phyloP scores from a whole-genome alignment of 2,888 invertebrate genomes.

The Noctua fimbriata region DNA sequence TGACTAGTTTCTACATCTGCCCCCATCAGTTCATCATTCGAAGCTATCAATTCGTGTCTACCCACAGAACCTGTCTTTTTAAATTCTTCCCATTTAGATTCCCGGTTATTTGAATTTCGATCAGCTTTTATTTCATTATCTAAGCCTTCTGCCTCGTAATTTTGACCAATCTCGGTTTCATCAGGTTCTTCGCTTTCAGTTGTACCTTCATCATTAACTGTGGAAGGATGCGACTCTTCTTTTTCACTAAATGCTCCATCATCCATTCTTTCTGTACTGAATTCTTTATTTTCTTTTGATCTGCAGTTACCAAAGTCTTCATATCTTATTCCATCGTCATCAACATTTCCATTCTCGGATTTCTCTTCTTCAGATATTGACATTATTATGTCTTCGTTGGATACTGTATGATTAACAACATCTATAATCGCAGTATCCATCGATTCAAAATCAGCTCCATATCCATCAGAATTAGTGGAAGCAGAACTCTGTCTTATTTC shows the following conservation, averaged over 20 bases:
- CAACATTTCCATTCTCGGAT: background rate
- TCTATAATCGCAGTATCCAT: constrained; percentile 24
- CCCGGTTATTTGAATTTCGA: background rate
- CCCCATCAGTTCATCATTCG: constrained; percentile 12
- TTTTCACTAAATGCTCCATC: background rate
- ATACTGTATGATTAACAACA: constrained; percentile 21
- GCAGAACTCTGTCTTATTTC: background rate
- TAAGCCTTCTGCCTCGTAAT: background rate
- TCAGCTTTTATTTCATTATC: background rate
- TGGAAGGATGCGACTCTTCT: background rate
- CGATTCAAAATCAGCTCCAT: constrained; percentile 50
- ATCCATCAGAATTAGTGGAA: constrained; percentile 34
- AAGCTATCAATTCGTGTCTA: background rate
- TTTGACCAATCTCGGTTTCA: background rate
- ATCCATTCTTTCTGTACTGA: background rate
- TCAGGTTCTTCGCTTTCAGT: background rate
- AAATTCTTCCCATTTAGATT: background rate
- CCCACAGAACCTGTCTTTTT: background rate
- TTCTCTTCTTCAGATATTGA: constrained; percentile 4
- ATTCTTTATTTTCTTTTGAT: background rate
- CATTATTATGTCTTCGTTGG: background rate
- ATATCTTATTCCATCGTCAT: background rate
- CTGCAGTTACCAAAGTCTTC: background rate
- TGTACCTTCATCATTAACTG: background rate
- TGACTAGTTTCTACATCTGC: background rate